Evolutionary conservation across 2,113 vertebrate species (phyloP).

Genomic region (human): GRCh38 chr6:104827501-104828000

Average conservation of each 20-base stretch:
- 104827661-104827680: slow-evolving; percentile 6
- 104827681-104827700: slow-evolving; percentile 54
- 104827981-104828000: slow-evolving; percentile 6
- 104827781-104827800: slow-evolving; percentile 2
- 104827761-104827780: not conserved
- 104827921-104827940: slow-evolving; percentile 26
- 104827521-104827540: not conserved
- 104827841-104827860: not conserved
- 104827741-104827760: slow-evolving; percentile 19
- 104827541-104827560: not conserved
- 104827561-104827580: slow-evolving; percentile 44
- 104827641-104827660: slow-evolving; percentile 11
- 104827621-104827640: slow-evolving; percentile 52
- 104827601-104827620: slow-evolving; percentile 48
- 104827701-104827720: slow-evolving; percentile 28
- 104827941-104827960: slow-evolving; percentile 39
- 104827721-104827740: slow-evolving; percentile 35
- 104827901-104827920: not conserved
- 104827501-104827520: not conserved
- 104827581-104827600: slow-evolving; percentile 23
- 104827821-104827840: not conserved
- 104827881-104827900: slow-evolving; percentile 9
- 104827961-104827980: not conserved
- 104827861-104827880: not conserved
- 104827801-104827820: not conserved